Conservation (phyloP, 2,888 invertebrate genomes). For the Allygus modestus region DNA sequence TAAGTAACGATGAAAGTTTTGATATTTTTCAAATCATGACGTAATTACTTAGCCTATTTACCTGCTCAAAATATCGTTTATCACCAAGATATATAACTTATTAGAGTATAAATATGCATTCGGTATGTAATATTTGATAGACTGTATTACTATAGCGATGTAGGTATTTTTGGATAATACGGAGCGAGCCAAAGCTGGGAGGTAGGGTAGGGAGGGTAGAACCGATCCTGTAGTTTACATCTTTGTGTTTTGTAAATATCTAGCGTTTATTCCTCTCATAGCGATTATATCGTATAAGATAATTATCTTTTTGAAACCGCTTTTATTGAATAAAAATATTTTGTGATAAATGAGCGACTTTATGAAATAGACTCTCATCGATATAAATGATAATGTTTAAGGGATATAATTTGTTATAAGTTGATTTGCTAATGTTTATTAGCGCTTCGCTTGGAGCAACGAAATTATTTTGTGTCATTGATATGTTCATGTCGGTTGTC, state of each 20-base stretch:
- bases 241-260: conserved; percentile 45
- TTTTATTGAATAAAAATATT: conserved; percentile 56
- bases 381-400: conserved; percentile 9
- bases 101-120: conserved; percentile 60
- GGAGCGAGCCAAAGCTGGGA: conserved; percentile 38
- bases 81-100: conserved; percentile 57
- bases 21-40: conserved; percentile 66
- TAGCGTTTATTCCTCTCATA: conserved; percentile 42
- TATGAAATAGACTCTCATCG: conserved; percentile 39
- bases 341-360: conserved; percentile 48
- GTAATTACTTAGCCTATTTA: conserved; percentile 69
- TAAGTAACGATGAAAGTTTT: conserved; percentile 56
- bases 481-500: conserved; percentile 23
- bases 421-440: conserved; percentile 25
- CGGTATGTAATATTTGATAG: conserved; percentile 62
- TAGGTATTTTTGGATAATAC: conserved; percentile 62
- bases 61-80: conserved; percentile 69
- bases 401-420: not conserved
- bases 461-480: conserved; percentile 25
- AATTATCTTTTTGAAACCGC: conserved; percentile 57
- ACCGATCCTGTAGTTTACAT: not conserved
- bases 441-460: conserved; percentile 42
- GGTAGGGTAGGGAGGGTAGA: not conserved
- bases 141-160: conserved; percentile 61
- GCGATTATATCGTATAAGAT: conserved; percentile 41